Percentiles rank a stretch among this genome's conserved stretches.
phyloP scores from a whole-genome alignment of 64 coral and sea anemone genomes.

The Acropora yongei region DNA sequence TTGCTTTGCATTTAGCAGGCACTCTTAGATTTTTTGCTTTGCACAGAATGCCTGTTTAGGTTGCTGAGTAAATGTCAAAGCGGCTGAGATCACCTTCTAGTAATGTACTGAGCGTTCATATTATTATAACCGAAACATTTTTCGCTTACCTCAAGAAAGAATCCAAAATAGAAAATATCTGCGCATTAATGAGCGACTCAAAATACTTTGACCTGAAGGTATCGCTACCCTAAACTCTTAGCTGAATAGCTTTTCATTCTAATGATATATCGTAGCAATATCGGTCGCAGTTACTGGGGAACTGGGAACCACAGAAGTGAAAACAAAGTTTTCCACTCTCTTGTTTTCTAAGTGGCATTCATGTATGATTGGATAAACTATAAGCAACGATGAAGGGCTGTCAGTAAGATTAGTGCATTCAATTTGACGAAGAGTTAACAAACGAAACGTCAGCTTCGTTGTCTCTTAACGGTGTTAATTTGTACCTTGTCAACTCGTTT shows the following conservation, averaged over 20 bases:
- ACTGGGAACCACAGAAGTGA: slow-evolving; percentile 15
- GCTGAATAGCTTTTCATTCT: too few relatives aligned
- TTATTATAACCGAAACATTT: neutral
- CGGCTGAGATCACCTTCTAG: too few relatives aligned
- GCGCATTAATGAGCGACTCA: too few relatives aligned
- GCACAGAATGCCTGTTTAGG: neutral
- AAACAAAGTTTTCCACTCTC: neutral
- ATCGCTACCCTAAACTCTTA: neutral
- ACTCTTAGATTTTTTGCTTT: neutral
- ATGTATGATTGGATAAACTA: neutral
- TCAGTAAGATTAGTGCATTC: too few relatives aligned
- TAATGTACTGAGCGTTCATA: neutral
- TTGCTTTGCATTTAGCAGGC: neutral
- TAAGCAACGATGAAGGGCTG: neutral
- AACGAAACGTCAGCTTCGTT: too few relatives aligned
- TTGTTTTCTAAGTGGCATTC: neutral
- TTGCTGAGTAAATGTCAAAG: neutral
- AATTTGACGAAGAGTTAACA: too few relatives aligned
- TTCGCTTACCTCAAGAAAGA: slow-evolving; percentile 2
- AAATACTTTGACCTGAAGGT: neutral
- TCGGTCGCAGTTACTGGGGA: neutral
- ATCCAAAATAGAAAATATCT: neutral
- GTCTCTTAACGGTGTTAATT: too few relatives aligned
- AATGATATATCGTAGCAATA: neutral
- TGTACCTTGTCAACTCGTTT: too few relatives aligned